Percentiles rank a stretch among this genome's conserved stretches.
Conservation (phyloP, 2,113 vertebrate genomes). For the Mandrillus leucophaeus region DNA sequence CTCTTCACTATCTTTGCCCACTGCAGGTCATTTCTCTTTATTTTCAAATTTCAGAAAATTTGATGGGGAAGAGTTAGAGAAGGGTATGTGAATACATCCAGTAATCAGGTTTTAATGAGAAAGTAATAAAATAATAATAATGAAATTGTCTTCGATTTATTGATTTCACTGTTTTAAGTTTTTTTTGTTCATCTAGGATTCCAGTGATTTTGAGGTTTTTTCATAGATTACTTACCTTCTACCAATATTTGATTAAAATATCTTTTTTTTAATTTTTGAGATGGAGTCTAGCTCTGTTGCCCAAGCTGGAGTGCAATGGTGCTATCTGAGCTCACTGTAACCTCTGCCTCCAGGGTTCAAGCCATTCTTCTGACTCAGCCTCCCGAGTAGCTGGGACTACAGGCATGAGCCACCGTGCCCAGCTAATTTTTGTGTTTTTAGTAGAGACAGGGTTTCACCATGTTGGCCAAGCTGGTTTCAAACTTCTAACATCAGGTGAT, state of each 20-base stretch:
- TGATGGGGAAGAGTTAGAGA: background rate
- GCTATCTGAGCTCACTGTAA: no score
- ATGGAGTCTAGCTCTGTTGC: no score
- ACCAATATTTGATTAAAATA: slow-evolving; percentile 24
- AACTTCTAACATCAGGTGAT: no score
- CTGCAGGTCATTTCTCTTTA: background rate
- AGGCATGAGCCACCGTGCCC: no score
- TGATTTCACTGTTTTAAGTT: background rate
- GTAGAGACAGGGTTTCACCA: no score
- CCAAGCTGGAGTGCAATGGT: no score
- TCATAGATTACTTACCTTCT: background rate
- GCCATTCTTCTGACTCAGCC: no score
- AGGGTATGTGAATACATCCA: background rate
- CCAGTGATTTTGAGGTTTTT: background rate
- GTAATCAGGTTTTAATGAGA: background rate
- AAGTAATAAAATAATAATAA: background rate
- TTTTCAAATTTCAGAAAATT: background rate
- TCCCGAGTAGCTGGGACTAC: no score
- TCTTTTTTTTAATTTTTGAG: background rate
- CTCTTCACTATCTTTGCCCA: background rate
- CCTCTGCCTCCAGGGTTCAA: no score
- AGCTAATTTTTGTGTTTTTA: no score
- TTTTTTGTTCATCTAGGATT: background rate
- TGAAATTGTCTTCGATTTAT: background rate
- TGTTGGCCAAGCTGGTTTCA: no score